Conservation (phyloP, 2,888 invertebrate genomes). For the Aphodius sticticus region DNA sequence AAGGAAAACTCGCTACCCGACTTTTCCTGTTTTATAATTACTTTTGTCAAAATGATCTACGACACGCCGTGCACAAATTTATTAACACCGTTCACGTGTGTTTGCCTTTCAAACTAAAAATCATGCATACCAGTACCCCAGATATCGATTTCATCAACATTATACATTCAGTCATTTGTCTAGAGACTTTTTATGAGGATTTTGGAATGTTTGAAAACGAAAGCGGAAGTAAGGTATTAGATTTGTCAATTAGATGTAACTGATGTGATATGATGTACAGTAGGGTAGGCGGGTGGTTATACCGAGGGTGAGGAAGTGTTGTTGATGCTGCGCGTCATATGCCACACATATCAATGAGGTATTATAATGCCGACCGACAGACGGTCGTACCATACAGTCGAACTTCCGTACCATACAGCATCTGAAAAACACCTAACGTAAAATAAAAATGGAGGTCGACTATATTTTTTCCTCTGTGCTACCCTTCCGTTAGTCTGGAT, state of each 20-base stretch:
- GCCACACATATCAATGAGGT: conserved; percentile 49
- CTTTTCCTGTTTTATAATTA: conserved; percentile 25
- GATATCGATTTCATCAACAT: background rate
- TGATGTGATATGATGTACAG: conserved; percentile 11
- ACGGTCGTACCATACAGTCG: conserved; percentile 35
- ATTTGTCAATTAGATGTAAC: conserved; percentile 17
- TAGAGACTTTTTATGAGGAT: background rate
- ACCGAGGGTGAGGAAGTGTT: conserved; percentile 11
- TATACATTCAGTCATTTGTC: background rate
- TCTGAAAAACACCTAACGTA: conserved; percentile 20
- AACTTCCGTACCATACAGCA: conserved; percentile 43
- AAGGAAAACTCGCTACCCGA: conserved; percentile 15
- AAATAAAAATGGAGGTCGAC: conserved; percentile 10
- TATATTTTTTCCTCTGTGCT: conserved; percentile 6
- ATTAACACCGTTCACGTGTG: conserved; percentile 4
- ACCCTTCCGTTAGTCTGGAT: conserved; percentile 16
- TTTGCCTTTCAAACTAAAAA: background rate
- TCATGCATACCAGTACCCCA: background rate
- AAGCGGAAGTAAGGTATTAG: background rate
- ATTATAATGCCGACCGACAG: conserved; percentile 44
- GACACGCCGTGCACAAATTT: background rate
- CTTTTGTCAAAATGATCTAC: conserved; percentile 25
- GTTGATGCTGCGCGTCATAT: conserved; percentile 44
- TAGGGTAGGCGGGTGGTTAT: conserved; percentile 14
- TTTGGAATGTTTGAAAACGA: background rate